These are phyloP conservation scores for Ataeniobius toweri DNA, from an alignment of 2,797 vertebrate genomes.

Conservation along the genomic window DNA sequence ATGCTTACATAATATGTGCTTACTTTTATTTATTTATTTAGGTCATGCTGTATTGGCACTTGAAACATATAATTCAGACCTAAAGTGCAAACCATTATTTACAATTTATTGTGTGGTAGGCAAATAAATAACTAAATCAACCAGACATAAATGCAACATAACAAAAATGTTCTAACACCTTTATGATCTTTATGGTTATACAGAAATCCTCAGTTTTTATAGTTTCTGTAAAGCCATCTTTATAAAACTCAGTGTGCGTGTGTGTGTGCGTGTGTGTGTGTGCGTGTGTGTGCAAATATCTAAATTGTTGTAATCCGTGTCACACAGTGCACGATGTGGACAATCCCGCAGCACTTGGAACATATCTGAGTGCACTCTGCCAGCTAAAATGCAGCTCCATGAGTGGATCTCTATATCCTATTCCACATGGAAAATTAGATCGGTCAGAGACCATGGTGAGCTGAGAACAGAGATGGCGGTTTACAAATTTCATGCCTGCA, in stretches of 20 bases:
- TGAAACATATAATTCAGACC: neutral
- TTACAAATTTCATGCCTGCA: neutral
- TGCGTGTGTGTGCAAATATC: neutral
- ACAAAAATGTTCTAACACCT: too few species aligned
- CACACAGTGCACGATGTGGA: neutral
- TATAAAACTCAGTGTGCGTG: neutral
- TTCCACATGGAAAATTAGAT: slow-evolving; percentile 2
- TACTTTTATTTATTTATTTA: neutral
- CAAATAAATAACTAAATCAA: neutral
- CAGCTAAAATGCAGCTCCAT: slow-evolving; percentile 6
- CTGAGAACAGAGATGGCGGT: neutral
- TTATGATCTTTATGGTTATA: too few species aligned
- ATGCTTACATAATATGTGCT: neutral
- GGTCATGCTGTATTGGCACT: neutral
- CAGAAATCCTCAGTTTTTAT: too few species aligned
- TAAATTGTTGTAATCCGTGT: neutral
- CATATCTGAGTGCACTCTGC: slow-evolving; percentile 9
- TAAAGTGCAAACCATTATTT: neutral
- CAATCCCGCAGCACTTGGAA: slow-evolving; percentile 8
- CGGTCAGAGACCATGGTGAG: neutral
- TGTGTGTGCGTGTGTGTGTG: neutral
- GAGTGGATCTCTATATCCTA: neutral
- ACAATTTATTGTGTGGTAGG: neutral
- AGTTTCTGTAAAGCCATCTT: too few species aligned
- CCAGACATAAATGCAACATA: too few species aligned